A percentile compares a stretch with the other conserved stretches of the same genome.
Evolutionary conservation across 2,888 invertebrate species (phyloP).

Genomic region (Calliopum simillimum): DNA sequence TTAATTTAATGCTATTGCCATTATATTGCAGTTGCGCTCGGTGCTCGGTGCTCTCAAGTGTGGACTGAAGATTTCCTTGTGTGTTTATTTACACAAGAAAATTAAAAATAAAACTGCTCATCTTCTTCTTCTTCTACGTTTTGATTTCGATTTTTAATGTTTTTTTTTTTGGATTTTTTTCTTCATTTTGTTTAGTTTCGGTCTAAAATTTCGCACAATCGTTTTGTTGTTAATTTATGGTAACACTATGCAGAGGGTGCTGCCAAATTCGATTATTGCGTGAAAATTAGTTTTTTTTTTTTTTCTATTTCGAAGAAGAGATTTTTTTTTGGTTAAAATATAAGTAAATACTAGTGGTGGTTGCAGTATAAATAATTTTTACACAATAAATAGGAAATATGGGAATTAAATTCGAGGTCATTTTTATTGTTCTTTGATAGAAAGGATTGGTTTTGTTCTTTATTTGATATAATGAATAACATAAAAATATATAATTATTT

Average conservation of each 20-base stretch:
- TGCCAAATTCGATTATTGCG: slow-evolving; percentile 34
- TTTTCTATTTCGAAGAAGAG: slow-evolving; percentile 13
- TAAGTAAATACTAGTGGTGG: too few relatives aligned
- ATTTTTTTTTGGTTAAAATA: too few relatives aligned
- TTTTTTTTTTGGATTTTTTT: neutral
- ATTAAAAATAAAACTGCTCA: slow-evolving; percentile 44
- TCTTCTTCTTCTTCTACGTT: slow-evolving; percentile 20
- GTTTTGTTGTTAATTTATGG: slow-evolving; percentile 60
- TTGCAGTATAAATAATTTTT: too few relatives aligned
- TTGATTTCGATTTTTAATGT: slow-evolving; percentile 33
- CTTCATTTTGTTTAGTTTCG: neutral
- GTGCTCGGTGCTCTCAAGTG: too few relatives aligned
- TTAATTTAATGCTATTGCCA: slow-evolving; percentile 48
- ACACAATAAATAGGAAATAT: too few relatives aligned
- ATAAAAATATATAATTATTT: too few relatives aligned
- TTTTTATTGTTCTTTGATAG: too few relatives aligned
- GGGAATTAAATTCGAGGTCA: too few relatives aligned
- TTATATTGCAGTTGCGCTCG: slow-evolving; percentile 48
- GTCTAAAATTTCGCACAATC: slow-evolving; percentile 51
- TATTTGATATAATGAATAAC: too few relatives aligned
- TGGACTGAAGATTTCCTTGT: slow-evolving; percentile 46
- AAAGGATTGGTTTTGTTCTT: too few relatives aligned
- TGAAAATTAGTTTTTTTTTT: slow-evolving; percentile 32
- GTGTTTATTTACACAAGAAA: slow-evolving; percentile 59
- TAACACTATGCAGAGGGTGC: slow-evolving; percentile 24